Conservation (phyloP, 2,113 vertebrate genomes). For the Pelusios castaneus region DNA sequence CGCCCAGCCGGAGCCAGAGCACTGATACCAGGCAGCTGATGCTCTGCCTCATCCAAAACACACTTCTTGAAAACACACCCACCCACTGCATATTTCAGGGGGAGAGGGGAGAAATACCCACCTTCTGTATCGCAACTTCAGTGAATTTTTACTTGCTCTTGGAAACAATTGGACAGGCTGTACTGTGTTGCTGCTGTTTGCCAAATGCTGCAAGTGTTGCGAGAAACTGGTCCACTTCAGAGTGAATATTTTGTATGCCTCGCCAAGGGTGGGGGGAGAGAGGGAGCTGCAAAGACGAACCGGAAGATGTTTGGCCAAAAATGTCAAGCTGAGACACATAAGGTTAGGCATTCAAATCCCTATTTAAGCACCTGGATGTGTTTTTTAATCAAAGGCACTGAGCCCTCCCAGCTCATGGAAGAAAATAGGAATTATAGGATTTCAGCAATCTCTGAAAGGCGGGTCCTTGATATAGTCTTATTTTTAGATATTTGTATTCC, state of each 20-base stretch:
- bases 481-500: background rate
- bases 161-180: slow-evolving; percentile 28
- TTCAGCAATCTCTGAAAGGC: background rate
- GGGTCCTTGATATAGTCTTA: background rate
- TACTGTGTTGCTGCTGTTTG: slow-evolving; percentile 45
- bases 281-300: background rate
- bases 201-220: slow-evolving; percentile 38
- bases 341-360: background rate
- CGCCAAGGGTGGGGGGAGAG: background rate
- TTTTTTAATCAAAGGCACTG: background rate
- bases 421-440: background rate
- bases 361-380: background rate
- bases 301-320: background rate
- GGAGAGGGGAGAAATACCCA: background rate
- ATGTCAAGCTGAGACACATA: background rate
- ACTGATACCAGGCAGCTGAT: slow-evolving; percentile 75
- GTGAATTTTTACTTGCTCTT: background rate
- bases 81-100: slow-evolving; percentile 38
- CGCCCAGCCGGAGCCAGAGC: slow-evolving; percentile 74
- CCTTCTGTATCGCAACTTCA: background rate
- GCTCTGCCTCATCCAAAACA: slow-evolving; percentile 73
- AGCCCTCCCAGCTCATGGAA: background rate
- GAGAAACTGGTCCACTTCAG: slow-evolving; percentile 33
- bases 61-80: slow-evolving; percentile 64
- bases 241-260: slow-evolving; percentile 54